A percentile compares a stretch with the other conserved stretches of the same genome.
Evolutionary conservation across 2,888 invertebrate genomes (phyloP).

Genomic region (Phengaris arion): DNA sequence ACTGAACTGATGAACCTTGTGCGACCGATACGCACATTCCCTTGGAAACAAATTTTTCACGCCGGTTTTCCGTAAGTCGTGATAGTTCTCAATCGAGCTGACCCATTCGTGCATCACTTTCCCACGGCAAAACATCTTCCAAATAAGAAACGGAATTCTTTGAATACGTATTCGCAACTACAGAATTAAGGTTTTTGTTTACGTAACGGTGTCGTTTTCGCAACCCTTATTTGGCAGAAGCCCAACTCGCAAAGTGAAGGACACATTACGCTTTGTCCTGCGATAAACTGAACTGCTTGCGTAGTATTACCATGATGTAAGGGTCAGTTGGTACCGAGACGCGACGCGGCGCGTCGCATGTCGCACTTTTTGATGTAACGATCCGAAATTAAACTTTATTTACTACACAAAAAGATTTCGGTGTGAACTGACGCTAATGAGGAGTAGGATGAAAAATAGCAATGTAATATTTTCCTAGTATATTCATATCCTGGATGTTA

Average conservation of each 20-base stretch:
- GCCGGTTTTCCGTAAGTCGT: neutral
- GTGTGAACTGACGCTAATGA: too few species aligned
- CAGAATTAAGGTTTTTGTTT: conserved; percentile 27
- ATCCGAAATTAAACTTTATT: too few species aligned
- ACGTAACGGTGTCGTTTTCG: conserved; percentile 30
- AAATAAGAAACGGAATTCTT: conserved; percentile 8
- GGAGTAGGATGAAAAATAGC: too few species aligned
- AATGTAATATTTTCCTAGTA: too few species aligned
- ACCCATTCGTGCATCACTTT: neutral
- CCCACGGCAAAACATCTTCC: neutral
- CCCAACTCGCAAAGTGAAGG: conserved; percentile 34
- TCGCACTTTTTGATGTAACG: too few species aligned
- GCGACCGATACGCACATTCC: too few species aligned
- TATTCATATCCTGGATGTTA: too few species aligned
- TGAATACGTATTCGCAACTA: neutral
- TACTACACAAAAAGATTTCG: too few species aligned
- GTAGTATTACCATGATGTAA: conserved; percentile 32
- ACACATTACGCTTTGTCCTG: conserved; percentile 29
- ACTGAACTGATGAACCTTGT: too few species aligned
- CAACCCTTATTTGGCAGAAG: conserved; percentile 38
- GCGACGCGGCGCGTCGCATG: too few species aligned
- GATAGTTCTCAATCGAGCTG: neutral
- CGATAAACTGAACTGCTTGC: conserved; percentile 31
- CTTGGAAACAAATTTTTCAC: neutral
- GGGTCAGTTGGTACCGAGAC: neutral